Evolutionary conservation across 2,888 invertebrate species (phyloP), one percentile per base, ranked within the genome.

Genomic region (Lydus trimaculatus): DNA sequence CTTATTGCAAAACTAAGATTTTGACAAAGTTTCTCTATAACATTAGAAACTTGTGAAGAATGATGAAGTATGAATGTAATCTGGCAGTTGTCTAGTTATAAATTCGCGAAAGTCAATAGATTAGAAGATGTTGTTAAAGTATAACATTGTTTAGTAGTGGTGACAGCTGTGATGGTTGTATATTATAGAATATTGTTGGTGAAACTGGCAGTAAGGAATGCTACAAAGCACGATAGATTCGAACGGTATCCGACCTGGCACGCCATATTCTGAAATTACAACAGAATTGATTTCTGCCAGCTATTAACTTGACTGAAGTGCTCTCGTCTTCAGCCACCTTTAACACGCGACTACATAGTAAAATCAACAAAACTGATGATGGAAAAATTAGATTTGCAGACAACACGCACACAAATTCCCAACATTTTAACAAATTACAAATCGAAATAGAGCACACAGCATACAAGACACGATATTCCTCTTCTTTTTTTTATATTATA

Each of bases 301-400:
- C 81, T 78, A 82, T 82, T 82, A 82, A 81, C 81, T 80, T 77
- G 77, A 78, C 78, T 79, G 79, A 82, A 82, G 79, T 80, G 80
- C 78, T 81, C 79, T 75, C 78, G 78, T 81, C 81, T 80, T 80
- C 77, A 76, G 76, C 76, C 79, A 77, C 78, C 76, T 76, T 72
- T 70, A 75, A 77, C 80, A 81, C 81, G 81, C 81, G 74, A 80
- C 73, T 73, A 36, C 17, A 48, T 58, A 56, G 65, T 59, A 70
- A 64, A 70, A 71, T 68, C 65, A 64, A 68, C 71, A 63, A 66
- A 67, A 61, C 63, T 71, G 66, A 71, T 65, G 73, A 78, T 74
- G 72, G 71, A 56, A 62, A 75, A 77, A 78, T 78, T 78, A 78
- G 76, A 78, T 78, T 77, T 71, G 63, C 65, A 65, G 63, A 52